A percentile compares a stretch with the other conserved stretches of the same genome.
phyloP scores from a whole-genome alignment of 2,797 vertebrate genomes.

The Tangara arthus region DNA sequence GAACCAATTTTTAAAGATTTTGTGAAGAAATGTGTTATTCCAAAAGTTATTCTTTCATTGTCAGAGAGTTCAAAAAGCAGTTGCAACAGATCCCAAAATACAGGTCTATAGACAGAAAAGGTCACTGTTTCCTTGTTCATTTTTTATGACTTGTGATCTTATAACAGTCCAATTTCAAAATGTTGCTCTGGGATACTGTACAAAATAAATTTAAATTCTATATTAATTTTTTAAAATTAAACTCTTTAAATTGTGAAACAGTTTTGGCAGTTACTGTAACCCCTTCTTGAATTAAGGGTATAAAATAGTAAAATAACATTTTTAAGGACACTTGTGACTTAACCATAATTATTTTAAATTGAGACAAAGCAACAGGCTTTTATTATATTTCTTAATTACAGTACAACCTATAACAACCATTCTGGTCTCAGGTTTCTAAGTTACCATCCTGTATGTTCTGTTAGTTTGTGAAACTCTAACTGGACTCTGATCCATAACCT shows the following conservation, averaged over 20 bases:
- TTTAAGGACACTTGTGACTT: not conserved
- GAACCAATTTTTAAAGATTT: not conserved
- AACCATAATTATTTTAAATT: not conserved
- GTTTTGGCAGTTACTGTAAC: not conserved
- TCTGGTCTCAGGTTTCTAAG: not conserved
- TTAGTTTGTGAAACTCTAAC: not conserved
- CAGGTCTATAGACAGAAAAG: not conserved
- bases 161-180: not conserved
- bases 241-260: not conserved
- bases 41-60: not conserved
- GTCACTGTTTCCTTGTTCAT: not conserved
- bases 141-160: not conserved
- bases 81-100: not conserved
- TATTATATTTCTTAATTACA: conserved; percentile 15
- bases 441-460: not conserved
- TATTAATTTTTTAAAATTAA: not conserved
- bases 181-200: not conserved
- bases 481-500: not conserved
- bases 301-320: not conserved
- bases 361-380: conserved; percentile 9
- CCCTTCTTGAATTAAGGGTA: not conserved
- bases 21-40: not conserved
- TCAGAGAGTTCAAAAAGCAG: not conserved
- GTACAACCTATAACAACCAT: not conserved
- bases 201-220: not conserved